These are phyloP conservation scores for Ormyrus thymus DNA, from an alignment of 2,888 invertebrate species.

Conservation along the genomic window DNA sequence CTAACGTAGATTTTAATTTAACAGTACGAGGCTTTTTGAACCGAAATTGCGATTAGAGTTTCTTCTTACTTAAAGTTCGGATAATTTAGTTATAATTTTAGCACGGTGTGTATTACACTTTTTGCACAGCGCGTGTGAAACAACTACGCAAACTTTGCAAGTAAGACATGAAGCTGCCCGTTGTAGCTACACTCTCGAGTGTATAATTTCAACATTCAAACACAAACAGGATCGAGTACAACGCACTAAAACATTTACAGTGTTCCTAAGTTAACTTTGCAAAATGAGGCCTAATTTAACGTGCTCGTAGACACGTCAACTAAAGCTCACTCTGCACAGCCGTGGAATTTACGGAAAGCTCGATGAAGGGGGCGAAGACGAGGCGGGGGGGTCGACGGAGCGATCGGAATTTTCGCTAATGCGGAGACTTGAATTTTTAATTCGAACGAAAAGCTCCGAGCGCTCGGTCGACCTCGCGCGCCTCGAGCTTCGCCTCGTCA, in stretches of 20 bases:
- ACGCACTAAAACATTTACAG: conserved; percentile 53
- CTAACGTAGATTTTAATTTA: too few species aligned
- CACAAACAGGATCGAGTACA: conserved; percentile 8
- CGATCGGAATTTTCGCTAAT: neutral
- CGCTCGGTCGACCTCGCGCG: neutral
- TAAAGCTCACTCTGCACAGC: conserved; percentile 35
- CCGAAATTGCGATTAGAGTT: too few species aligned
- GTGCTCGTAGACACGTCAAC: conserved; percentile 2
- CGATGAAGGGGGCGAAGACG: neutral
- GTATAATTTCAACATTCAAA: conserved; percentile 16
- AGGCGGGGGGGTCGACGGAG: neutral
- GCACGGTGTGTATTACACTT: too few species aligned
- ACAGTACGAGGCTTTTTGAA: too few species aligned
- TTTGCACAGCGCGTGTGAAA: neutral
- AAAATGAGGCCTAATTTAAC: conserved; percentile 38
- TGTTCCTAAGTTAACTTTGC: conserved; percentile 25
- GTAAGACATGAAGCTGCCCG: conserved; percentile 1
- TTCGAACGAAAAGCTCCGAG: neutral
- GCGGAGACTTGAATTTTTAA: neutral
- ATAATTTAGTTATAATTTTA: too few species aligned
- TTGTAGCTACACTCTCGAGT: neutral
- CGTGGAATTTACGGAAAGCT: conserved; percentile 1
- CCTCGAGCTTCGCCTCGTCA: neutral
- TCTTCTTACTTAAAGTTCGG: too few species aligned
- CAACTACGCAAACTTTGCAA: neutral